Conservation (phyloP, 2,797 vertebrate genomes). For the Phalanger gymnotis region DNA sequence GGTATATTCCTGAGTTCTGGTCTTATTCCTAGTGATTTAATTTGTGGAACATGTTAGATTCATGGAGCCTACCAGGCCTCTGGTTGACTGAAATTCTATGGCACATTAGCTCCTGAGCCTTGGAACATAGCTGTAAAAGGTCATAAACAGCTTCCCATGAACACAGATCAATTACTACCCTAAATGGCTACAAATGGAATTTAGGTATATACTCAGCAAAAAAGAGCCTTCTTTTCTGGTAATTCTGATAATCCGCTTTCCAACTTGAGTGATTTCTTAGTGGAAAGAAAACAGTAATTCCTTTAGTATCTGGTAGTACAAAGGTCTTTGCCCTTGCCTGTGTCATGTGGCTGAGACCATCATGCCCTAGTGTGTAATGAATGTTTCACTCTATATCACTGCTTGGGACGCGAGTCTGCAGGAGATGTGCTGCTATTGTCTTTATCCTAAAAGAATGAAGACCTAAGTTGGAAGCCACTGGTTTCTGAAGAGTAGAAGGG, state of each 20-base stretch:
- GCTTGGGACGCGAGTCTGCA: not conserved
- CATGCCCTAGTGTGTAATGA: not conserved
- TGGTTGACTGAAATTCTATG: not conserved
- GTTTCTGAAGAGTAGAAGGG: not conserved
- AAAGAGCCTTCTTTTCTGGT: not conserved
- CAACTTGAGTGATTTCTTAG: no score
- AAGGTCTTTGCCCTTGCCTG: no score
- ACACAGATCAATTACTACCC: no score
- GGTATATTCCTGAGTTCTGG: not conserved
- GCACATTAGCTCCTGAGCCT: not conserved
- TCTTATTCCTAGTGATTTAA: not conserved
- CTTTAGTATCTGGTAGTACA: no score
- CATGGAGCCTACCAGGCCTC: no score
- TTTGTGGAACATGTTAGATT: not conserved
- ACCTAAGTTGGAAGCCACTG: not conserved
- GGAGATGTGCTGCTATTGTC: not conserved
- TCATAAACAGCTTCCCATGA: not conserved
- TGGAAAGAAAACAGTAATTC: no score
- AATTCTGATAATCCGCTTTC: no score
- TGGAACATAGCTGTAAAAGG: not conserved
- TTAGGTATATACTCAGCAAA: not conserved
- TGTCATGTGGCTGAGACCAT: not conserved
- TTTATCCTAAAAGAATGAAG: not conserved
- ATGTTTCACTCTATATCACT: not conserved
- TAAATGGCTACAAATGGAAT: not conserved